These are phyloP conservation scores for Rallus crepitans DNA, from an alignment of 2,797 vertebrate genomes.

Conservation along the genomic window DNA sequence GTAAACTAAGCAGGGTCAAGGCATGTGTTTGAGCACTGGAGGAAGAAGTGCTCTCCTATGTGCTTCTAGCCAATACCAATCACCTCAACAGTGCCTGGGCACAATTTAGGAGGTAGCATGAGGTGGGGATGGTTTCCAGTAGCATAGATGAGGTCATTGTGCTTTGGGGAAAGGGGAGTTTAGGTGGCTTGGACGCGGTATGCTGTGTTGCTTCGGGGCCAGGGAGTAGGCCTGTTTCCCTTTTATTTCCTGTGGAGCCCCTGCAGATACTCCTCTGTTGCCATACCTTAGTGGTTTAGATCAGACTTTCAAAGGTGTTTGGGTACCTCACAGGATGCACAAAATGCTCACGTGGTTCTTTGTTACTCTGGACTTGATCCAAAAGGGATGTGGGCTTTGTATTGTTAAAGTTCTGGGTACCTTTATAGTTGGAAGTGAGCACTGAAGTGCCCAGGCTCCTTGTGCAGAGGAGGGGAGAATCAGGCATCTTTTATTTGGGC, in stretches of 20 bases:
- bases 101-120: not conserved
- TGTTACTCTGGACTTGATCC: constrained; percentile 32
- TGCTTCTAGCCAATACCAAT: not conserved
- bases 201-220: not conserved
- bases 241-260: not conserved
- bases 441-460: not conserved
- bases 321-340: not conserved
- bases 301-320: not conserved
- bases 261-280: not conserved
- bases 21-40: not conserved
- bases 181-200: fast-evolving
- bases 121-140: not conserved
- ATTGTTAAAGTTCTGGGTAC: not conserved
- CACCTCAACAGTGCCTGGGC: not conserved
- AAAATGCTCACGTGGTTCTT: not conserved
- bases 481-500: not conserved
- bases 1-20: not conserved
- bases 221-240: not conserved
- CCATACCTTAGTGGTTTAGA: not conserved
- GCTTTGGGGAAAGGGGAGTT: not conserved
- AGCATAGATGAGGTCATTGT: not conserved
- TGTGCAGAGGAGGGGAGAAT: not conserved
- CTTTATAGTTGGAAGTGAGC: not conserved
- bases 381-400: constrained; percentile 32
- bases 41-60: not conserved